Evolutionary conservation across 2,888 invertebrate species (phyloP).

Genomic region (Xylota segnis): DNA sequence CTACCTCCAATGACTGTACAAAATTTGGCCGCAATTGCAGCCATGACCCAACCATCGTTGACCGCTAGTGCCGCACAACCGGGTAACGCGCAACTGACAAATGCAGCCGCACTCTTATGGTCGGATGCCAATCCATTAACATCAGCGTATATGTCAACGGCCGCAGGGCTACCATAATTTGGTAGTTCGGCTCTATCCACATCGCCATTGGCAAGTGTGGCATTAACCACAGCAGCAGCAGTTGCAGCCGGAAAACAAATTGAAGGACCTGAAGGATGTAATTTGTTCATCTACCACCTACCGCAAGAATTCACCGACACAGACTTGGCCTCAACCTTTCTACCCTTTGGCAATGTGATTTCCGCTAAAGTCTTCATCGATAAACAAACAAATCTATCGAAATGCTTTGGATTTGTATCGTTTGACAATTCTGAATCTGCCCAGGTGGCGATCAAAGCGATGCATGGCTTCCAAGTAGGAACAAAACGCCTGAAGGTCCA

Average conservation of each 20-base stretch:
- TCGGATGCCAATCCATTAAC: not conserved
- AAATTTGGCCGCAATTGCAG: slow-evolving; percentile 94
- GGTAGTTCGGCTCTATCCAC: too few relatives aligned
- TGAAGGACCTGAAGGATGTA: slow-evolving; percentile 97
- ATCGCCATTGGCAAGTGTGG: too few relatives aligned
- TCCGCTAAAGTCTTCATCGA: too few relatives aligned
- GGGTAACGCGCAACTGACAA: slow-evolving; percentile 83
- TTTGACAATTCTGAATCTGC: too few relatives aligned
- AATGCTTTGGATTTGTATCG: too few relatives aligned
- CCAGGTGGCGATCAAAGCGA: too few relatives aligned
- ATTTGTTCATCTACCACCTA: slow-evolving; percentile 99
- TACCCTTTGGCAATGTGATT: slow-evolving; percentile 98
- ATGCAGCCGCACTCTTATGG: slow-evolving; percentile 84
- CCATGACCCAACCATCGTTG: slow-evolving; percentile 85
- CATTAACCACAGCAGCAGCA: too few relatives aligned
- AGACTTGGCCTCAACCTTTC: slow-evolving; percentile 98
- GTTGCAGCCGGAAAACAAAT: too few relatives aligned
- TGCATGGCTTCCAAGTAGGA: too few relatives aligned
- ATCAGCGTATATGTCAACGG: not conserved
- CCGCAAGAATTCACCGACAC: slow-evolving; percentile 99
- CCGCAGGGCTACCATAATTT: too few relatives aligned
- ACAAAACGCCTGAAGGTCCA: slow-evolving; percentile 99
- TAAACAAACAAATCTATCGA: too few relatives aligned
- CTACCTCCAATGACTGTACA: slow-evolving; percentile 94
- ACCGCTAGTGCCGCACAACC: slow-evolving; percentile 82